These are phyloP conservation scores for Toxotes chatareus DNA, from an alignment of 2,113 vertebrate genomes.

Conservation along the genomic window DNA sequence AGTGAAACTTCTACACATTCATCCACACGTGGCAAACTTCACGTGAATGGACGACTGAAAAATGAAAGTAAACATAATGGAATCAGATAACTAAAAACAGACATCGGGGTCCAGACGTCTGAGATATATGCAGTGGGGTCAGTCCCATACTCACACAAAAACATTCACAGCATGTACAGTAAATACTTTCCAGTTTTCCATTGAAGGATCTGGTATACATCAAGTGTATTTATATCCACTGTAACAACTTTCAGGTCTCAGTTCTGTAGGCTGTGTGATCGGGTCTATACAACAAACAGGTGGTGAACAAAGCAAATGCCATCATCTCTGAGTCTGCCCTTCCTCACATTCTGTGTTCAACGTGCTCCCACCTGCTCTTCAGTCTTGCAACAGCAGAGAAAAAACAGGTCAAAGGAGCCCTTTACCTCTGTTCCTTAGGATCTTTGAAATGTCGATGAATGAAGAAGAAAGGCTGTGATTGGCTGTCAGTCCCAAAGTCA, in stretches of 20 bases:
- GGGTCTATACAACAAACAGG: slow-evolving; percentile 45
- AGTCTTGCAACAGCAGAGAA: slow-evolving; percentile 18
- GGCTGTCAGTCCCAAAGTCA: slow-evolving; percentile 20
- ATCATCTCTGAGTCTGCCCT: slow-evolving; percentile 45
- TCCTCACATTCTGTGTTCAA: slow-evolving; percentile 46
- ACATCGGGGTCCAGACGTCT: too few species aligned
- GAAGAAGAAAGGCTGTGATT: background rate
- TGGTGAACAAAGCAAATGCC: slow-evolving; percentile 60
- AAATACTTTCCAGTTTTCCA: too few species aligned
- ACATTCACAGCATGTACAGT: too few species aligned
- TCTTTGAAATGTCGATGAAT: slow-evolving; percentile 5
- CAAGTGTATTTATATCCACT: slow-evolving; percentile 25
- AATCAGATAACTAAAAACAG: too few species aligned
- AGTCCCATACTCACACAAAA: too few species aligned
- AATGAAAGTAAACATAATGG: too few species aligned
- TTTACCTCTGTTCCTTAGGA: slow-evolving; percentile 43
- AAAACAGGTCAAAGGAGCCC: slow-evolving; percentile 26
- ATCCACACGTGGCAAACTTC: too few species aligned
- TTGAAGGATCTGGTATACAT: slow-evolving; percentile 9
- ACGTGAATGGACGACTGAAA: too few species aligned
- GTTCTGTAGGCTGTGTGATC: slow-evolving; percentile 44
- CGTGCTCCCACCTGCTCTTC: slow-evolving; percentile 50
- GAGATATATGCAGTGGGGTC: too few species aligned
- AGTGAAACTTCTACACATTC: too few species aligned
- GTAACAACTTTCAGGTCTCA: slow-evolving; percentile 20